Conservation (phyloP, 1,140 invertebrate species). For the Leptinotarsa lineolata region DNA sequence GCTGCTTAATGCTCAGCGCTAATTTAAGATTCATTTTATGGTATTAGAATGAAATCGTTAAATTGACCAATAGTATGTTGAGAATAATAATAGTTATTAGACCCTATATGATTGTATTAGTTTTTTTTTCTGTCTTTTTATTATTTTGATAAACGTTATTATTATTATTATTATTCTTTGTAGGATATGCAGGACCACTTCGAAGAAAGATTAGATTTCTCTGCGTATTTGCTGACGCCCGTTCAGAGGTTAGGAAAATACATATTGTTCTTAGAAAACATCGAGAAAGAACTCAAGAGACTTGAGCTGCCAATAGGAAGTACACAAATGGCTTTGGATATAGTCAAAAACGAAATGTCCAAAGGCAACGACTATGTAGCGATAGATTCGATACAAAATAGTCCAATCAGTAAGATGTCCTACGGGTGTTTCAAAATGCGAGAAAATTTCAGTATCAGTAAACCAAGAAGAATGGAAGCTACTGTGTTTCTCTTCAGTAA, state of each 20-base stretch:
- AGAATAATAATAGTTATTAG: no score
- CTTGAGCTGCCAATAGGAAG: constrained; percentile 26
- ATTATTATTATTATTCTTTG: neutral
- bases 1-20: no score
- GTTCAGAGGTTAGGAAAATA: constrained; percentile 49
- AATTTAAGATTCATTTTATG: no score
- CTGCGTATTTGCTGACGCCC: constrained; percentile 48
- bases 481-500: constrained; percentile 49
- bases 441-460: constrained; percentile 43
- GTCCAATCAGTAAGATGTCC: constrained; percentile 38
- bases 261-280: constrained; percentile 45
- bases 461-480: constrained; percentile 42
- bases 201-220: constrained; percentile 43
- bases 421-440: constrained; percentile 47
- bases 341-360: constrained; percentile 42
- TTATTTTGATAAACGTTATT: constrained; percentile 11
- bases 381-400: constrained; percentile 44
- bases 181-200: constrained; percentile 41
- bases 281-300: constrained; percentile 43
- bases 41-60: no score
- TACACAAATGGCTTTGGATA: constrained; percentile 38
- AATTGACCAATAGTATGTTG: no score
- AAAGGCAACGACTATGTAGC: constrained; percentile 49
- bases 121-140: neutral
- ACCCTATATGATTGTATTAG: no score